Conservation (phyloP, 1,140 invertebrate genomes). For the Asbolus verrucosus region DNA sequence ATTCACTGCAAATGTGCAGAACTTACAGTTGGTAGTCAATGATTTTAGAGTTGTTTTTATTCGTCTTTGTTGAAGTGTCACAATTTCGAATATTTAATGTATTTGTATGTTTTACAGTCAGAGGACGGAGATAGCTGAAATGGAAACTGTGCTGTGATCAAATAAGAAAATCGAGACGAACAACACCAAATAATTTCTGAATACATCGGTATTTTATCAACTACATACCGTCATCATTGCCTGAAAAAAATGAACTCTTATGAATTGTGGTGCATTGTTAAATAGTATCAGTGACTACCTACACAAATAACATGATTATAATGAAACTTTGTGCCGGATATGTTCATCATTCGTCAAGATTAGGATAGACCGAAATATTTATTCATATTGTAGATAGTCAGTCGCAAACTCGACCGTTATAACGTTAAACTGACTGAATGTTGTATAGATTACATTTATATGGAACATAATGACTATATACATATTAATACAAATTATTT, state of each 20-base stretch:
- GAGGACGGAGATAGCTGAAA: slow-evolving; percentile 84
- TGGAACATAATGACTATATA: slow-evolving; percentile 3
- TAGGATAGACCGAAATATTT: slow-evolving; percentile 38
- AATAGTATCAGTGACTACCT: slow-evolving; percentile 51
- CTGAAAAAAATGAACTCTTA: slow-evolving; percentile 56
- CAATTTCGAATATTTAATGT: neutral
- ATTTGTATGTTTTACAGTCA: slow-evolving; percentile 65
- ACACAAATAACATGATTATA: slow-evolving; percentile 13
- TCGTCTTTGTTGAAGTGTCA: too few relatives aligned
- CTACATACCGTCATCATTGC: slow-evolving; percentile 43
- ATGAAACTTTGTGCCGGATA: slow-evolving; percentile 30
- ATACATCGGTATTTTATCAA: slow-evolving; percentile 1
- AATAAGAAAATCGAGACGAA: slow-evolving; percentile 51
- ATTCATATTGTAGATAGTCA: slow-evolving; percentile 39
- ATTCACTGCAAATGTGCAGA: too few relatives aligned
- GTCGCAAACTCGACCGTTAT: slow-evolving; percentile 36
- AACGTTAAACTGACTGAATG: slow-evolving; percentile 33
- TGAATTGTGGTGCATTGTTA: slow-evolving; percentile 58
- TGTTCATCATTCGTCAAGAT: slow-evolving; percentile 20
- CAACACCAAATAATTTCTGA: slow-evolving; percentile 55
- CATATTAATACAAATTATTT: slow-evolving; percentile 12
- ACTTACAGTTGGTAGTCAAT: too few relatives aligned
- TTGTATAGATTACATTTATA: slow-evolving; percentile 42
- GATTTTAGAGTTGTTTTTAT: too few relatives aligned
- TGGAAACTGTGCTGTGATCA: slow-evolving; percentile 90